These are phyloP conservation scores for Malurus melanocephalus DNA, from an alignment of 2,113 vertebrate species.

Conservation along the genomic window DNA sequence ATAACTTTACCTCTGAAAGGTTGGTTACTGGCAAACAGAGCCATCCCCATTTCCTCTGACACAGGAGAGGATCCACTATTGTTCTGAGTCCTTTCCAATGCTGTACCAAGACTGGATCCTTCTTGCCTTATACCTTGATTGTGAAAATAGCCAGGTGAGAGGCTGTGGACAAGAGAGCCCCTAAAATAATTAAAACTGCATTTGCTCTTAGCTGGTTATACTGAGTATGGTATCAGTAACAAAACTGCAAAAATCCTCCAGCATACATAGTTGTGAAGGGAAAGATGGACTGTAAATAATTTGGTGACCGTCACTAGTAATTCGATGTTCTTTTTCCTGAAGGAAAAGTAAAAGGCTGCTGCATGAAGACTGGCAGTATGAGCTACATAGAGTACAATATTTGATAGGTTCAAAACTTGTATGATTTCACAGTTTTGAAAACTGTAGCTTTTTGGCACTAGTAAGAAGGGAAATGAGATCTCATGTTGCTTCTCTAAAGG, in stretches of 20 bases:
- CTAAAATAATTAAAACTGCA: background rate
- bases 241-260: background rate
- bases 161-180: background rate
- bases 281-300: background rate
- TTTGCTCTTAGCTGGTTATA: background rate
- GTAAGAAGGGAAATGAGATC: background rate
- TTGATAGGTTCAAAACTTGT: background rate
- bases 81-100: background rate
- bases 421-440: background rate
- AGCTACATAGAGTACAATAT: background rate
- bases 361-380: background rate
- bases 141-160: background rate
- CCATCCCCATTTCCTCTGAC: background rate
- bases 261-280: background rate
- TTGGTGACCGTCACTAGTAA: background rate
- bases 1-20: background rate
- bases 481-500: background rate
- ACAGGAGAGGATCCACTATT: background rate
- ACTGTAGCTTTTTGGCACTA: background rate
- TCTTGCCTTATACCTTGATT: accelerated
- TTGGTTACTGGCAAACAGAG: background rate
- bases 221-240: background rate
- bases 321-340: background rate
- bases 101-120: background rate
- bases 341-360: background rate